phyloP scores from a whole-genome alignment of 2,888 invertebrate genomes.

The Spodoptera littoralis region DNA sequence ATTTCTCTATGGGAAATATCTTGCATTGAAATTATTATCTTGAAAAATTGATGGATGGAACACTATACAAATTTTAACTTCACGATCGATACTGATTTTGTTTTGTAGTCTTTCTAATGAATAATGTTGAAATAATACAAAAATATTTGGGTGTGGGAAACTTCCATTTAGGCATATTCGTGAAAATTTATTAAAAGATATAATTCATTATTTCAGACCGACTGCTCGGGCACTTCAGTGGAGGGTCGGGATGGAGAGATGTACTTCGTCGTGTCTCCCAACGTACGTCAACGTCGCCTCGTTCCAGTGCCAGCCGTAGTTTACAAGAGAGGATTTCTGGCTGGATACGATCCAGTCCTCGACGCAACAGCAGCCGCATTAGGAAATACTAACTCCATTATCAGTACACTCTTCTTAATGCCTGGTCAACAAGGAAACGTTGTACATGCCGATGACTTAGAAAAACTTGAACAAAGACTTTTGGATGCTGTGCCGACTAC shows the following conservation, averaged over 20 bases:
- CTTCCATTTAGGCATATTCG: too few relatives aligned
- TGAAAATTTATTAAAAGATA: too few relatives aligned
- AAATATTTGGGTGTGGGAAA: too few relatives aligned
- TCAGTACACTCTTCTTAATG: constrained; percentile 94
- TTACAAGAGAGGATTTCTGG: constrained; percentile 92
- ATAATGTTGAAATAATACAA: too few relatives aligned
- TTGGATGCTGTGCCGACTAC: constrained; percentile 91
- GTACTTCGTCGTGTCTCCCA: constrained; percentile 95
- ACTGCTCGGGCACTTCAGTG: constrained; percentile 92
- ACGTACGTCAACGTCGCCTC: constrained; percentile 93
- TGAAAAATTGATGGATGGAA: too few relatives aligned
- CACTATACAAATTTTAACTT: too few relatives aligned
- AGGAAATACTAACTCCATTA: constrained; percentile 91
- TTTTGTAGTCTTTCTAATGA: too few relatives aligned
- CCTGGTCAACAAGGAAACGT: constrained; percentile 95
- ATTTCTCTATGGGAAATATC: too few relatives aligned
- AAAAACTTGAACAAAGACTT: constrained; percentile 92
- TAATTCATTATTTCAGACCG: constrained; percentile 90
- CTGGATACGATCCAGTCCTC: constrained; percentile 94
- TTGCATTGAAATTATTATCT: too few relatives aligned
- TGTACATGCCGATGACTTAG: constrained; percentile 93
- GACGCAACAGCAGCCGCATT: constrained; percentile 95
- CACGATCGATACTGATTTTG: too few relatives aligned
- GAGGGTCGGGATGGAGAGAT: constrained; percentile 95
- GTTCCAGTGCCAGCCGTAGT: constrained; percentile 95